Evolutionary conservation across 2,113 vertebrate species (phyloP).

Genomic region (Suricata suricatta): DNA sequence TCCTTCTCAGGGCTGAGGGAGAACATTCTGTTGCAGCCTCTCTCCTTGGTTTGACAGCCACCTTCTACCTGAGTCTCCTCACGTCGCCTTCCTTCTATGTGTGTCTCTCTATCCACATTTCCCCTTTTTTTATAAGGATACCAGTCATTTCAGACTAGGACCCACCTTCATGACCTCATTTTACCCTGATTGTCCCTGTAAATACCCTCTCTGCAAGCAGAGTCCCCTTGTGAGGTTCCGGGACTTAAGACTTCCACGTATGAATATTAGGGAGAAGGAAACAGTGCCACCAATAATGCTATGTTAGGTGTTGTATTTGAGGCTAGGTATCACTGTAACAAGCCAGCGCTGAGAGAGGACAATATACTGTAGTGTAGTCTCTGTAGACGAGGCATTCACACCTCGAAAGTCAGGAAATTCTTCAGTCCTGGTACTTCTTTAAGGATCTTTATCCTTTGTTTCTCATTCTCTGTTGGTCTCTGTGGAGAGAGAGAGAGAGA

Average conservation of each 20-base stretch:
- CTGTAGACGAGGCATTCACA: not conserved
- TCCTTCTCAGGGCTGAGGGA: not conserved
- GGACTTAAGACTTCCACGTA: not conserved
- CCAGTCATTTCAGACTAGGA: not conserved
- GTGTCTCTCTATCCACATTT: not conserved
- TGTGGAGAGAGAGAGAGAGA: too few species aligned
- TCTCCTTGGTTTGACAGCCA: not conserved
- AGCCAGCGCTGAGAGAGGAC: not conserved
- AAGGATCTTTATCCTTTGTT: not conserved
- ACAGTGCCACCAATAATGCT: not conserved
- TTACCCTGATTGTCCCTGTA: not conserved
- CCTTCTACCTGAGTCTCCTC: not conserved
- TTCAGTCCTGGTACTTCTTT: not conserved
- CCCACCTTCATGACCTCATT: not conserved
- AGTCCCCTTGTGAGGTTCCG: not conserved
- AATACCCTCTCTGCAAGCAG: not conserved
- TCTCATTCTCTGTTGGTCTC: not conserved
- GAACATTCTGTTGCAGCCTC: not conserved
- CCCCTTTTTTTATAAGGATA: not conserved
- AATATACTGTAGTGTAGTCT: not conserved
- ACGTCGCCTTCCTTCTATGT: not conserved
- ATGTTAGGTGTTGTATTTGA: not conserved
- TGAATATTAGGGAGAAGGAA: not conserved
- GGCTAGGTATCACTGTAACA: not conserved
- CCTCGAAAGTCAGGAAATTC: not conserved